Conservation (phyloP, 2,888 invertebrate species). For the Lingula anatina region DNA sequence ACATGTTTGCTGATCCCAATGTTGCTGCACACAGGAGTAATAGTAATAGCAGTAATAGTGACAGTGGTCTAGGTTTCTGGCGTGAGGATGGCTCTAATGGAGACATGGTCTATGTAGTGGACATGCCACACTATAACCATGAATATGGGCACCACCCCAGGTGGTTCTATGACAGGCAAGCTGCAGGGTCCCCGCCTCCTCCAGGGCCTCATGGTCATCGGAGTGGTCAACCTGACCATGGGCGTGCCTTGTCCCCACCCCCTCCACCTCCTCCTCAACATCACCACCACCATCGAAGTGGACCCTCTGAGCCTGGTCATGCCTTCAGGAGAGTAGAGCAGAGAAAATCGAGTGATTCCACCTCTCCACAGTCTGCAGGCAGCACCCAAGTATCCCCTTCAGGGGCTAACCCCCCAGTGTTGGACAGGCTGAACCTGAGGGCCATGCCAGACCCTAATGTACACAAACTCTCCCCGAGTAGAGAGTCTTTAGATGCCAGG, state of each 20-base stretch:
- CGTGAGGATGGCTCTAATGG: constrained; percentile 53
- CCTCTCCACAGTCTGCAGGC: too few species aligned
- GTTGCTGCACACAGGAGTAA: constrained; percentile 51
- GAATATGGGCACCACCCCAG: background rate
- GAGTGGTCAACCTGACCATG: background rate
- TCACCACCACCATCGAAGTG: too few species aligned
- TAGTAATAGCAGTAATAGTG: constrained; percentile 81
- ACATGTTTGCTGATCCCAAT: constrained; percentile 31
- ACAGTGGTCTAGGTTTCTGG: constrained; percentile 85
- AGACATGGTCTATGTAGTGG: constrained; percentile 39
- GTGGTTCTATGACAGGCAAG: background rate
- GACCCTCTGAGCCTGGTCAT: too few species aligned
- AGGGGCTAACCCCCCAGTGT: constrained; percentile 10
- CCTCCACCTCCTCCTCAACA: background rate
- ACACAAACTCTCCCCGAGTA: constrained; percentile 9
- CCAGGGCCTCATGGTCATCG: background rate
- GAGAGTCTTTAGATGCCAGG: constrained; percentile 33
- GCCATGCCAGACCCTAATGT: constrained; percentile 62
- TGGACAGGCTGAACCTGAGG: constrained; percentile 60
- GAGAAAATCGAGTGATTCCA: too few species aligned
- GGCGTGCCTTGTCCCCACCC: background rate
- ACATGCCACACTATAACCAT: constrained; percentile 17
- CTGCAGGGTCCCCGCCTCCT: background rate
- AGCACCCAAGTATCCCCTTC: background rate
- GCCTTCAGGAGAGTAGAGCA: too few species aligned